Percentiles rank a stretch among this genome's conserved stretches.
Evolutionary conservation across 64 coral and sea anemone genomes (phyloP).

Genomic region (Cladopsammia gracilis): DNA sequence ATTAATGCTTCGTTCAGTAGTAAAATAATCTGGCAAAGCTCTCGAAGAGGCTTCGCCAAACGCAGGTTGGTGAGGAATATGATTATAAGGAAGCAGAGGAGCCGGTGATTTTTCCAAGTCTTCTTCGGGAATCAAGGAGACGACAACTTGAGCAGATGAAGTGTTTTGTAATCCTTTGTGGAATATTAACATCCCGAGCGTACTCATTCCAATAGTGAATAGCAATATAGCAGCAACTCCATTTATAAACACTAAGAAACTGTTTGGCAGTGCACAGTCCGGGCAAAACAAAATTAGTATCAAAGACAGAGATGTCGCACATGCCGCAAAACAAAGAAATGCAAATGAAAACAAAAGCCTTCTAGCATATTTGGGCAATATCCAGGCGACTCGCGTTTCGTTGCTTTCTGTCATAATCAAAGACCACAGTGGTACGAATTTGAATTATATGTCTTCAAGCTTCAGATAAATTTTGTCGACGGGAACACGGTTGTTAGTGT

Average conservation of each 20-base stretch:
- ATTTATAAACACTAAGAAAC: no score
- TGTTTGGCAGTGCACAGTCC: background rate
- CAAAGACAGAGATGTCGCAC: background rate
- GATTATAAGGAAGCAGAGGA: background rate
- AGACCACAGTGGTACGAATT: background rate
- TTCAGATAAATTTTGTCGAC: no score
- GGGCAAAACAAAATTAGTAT: background rate
- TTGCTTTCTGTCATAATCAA: background rate
- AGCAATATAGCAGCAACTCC: background rate
- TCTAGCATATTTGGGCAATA: background rate
- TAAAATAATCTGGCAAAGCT: background rate
- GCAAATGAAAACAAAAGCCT: background rate
- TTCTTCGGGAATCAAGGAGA: background rate
- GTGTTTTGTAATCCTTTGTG: background rate
- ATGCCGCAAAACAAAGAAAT: background rate
- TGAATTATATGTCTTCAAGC: no score
- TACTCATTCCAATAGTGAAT: background rate
- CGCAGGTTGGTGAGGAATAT: background rate
- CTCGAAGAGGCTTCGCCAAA: background rate
- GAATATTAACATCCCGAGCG: background rate
- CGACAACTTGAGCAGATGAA: background rate
- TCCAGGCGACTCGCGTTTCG: background rate
- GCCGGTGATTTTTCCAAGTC: constrained; percentile 5
- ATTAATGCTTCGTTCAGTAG: background rate
- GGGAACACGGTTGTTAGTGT: no score